Evolutionary conservation across 1,140 invertebrate species (phyloP), one percentile per base, ranked within the genome.

Genomic region (Anagrus nilaparvatae): DNA sequence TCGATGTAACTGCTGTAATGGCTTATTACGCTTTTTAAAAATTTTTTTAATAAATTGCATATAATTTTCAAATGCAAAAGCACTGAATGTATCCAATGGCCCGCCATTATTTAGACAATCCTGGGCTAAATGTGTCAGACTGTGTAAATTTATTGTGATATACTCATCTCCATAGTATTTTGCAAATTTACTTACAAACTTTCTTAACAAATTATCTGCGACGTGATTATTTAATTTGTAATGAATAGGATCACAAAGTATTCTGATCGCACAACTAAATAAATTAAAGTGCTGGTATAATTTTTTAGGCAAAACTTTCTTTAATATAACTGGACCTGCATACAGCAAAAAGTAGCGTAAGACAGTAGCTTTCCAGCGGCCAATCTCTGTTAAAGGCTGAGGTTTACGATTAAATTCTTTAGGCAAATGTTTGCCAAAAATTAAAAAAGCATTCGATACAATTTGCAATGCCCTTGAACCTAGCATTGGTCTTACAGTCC

Each of bases 51-150:
- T 29, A 30, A 19, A 20, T 4, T 40, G 21, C 33, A 51, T 42
- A 28, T 44, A 39, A 20, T 48, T 51, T 40, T 53, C 44, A 40
- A 50, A 50, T 16, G 31, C 21, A 43, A 53, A 53, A n/a, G 46
- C 43, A 31, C 33, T 48, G 25, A 45, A 40, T 16, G 19, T 43
- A 23, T 44, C 40, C n/a, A 52, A 21, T n/a, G 24, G 20, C 27
- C 39, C 44, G 43, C 32, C 35, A 10, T 28, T 35, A 6, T 34
- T 40, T 9, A 34, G 10, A 14, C 35, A 41, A 31, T 49, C 40
- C n/a, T 44, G 25, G 7, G 48, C 24, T 14, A 51, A 19, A 39
- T 47, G 47, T 28, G 46, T 5, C 3, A 52, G 29, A 45, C 37
- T 47, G 34, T 49, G 44, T 5, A 52, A 24, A 21, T 52, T 52